A percentile compares a stretch with the other conserved stretches of the same genome.
Evolutionary conservation across 2,888 invertebrate species (phyloP).

Genomic region (Nebria salina): DNA sequence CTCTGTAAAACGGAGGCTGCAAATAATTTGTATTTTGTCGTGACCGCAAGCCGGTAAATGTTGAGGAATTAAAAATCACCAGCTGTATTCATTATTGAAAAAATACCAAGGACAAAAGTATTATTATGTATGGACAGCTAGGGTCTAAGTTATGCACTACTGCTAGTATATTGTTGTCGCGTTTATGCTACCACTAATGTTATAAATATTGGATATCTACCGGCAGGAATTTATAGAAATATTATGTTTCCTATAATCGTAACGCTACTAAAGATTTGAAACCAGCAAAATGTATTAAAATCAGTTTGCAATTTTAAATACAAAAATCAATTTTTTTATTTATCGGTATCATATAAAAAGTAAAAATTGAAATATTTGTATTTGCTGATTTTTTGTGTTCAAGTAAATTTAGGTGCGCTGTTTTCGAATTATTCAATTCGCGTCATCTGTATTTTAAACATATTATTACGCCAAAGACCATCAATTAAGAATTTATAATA

Average conservation of each 20-base stretch:
- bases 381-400: too few relatives aligned
- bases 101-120: constrained; percentile 21
- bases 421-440: too few relatives aligned
- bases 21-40: constrained; percentile 60
- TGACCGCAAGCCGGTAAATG: constrained; percentile 57
- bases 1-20: constrained; percentile 57
- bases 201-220: not conserved
- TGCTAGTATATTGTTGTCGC: constrained; percentile 5
- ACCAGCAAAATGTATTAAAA: too few relatives aligned
- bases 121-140: constrained; percentile 18
- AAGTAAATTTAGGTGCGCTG: too few relatives aligned
- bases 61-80: constrained; percentile 56
- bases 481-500: too few relatives aligned
- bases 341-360: too few relatives aligned
- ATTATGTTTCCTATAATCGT: not conserved
- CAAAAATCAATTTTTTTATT: too few relatives aligned
- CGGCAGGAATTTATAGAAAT: not conserved
- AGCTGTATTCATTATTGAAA: constrained; percentile 50
- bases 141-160: constrained; percentile 15
- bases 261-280: not conserved
- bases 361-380: too few relatives aligned
- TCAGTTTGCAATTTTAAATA: too few relatives aligned
- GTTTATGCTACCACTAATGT: not conserved
- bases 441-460: too few relatives aligned
- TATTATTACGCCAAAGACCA: too few relatives aligned